phyloP scores from a whole-genome alignment of 2,888 invertebrate genomes.

The Elysia crispata region DNA sequence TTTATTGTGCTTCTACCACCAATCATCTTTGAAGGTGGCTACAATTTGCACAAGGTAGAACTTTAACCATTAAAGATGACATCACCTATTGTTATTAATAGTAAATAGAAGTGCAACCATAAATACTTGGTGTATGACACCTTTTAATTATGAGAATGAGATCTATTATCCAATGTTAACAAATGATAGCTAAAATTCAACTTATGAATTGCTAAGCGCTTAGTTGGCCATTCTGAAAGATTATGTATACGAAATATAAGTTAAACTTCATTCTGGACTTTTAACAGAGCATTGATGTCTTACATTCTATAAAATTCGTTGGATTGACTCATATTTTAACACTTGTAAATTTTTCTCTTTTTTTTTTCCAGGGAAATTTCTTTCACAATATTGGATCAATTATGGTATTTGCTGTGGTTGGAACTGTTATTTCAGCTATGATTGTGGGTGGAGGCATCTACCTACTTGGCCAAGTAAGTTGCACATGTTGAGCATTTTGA shows the following conservation, averaged over 20 bases:
- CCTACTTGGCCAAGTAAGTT: constrained; percentile 88
- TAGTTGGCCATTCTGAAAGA: too few relatives aligned
- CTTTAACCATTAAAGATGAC: neutral
- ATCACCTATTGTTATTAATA: neutral
- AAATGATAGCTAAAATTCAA: too few relatives aligned
- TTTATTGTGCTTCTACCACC: constrained; percentile 97
- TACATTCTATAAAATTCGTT: too few relatives aligned
- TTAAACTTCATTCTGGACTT: too few relatives aligned
- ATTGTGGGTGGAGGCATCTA: constrained; percentile 98
- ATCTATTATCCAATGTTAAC: too few relatives aligned
- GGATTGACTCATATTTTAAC: too few relatives aligned
- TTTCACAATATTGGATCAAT: constrained; percentile 99
- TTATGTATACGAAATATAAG: too few relatives aligned
- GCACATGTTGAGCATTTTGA: neutral
- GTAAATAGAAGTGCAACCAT: neutral
- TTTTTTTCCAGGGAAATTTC: constrained; percentile 80
- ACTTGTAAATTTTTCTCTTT: constrained; percentile 5
- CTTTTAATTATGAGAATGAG: too few relatives aligned
- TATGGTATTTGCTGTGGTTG: constrained; percentile 96
- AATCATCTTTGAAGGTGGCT: constrained; percentile 99
- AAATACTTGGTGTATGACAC: too few relatives aligned
- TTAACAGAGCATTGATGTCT: too few relatives aligned
- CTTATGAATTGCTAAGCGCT: too few relatives aligned
- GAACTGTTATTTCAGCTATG: constrained; percentile 97
- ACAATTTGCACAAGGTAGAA: constrained; percentile 95